Conservation (phyloP, 2,888 invertebrate genomes). For the Apocheima hispidaria region DNA sequence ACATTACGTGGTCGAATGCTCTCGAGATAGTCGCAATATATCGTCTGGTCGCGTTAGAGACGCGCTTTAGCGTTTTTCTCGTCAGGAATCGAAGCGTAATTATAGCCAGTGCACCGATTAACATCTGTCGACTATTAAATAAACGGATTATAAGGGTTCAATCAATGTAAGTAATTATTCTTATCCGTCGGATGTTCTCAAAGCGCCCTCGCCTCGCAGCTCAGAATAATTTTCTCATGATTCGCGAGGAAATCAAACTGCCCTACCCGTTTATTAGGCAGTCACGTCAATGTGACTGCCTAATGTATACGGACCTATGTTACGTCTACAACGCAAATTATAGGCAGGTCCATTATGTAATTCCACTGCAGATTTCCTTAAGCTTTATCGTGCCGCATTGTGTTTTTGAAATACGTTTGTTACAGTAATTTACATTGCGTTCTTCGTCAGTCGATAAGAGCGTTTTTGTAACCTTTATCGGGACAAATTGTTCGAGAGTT, state of each 20-base stretch:
- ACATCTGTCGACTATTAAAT: conserved; percentile 86
- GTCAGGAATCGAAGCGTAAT: conserved; percentile 81
- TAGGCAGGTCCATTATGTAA: conserved; percentile 49
- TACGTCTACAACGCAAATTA: conserved; percentile 66
- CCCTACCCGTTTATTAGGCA: conserved; percentile 80
- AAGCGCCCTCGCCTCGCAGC: conserved; percentile 70
- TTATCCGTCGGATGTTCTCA: conserved; percentile 85
- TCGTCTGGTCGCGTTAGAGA: conserved; percentile 55
- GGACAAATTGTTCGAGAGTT: conserved; percentile 27
- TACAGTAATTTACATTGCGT: conserved; percentile 23
- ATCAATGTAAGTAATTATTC: conserved; percentile 86
- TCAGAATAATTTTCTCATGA: conserved; percentile 84
- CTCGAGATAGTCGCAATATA: conserved; percentile 57
- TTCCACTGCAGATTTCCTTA: conserved; percentile 45
- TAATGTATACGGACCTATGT: conserved; percentile 67
- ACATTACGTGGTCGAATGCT: conserved; percentile 39
- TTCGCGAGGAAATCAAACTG: conserved; percentile 82
- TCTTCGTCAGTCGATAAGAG: conserved; percentile 14
- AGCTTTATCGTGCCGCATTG: conserved; percentile 38
- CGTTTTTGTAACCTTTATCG: conserved; percentile 27
- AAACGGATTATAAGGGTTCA: conserved; percentile 84
- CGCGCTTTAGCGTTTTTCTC: conserved; percentile 76
- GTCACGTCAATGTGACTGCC: conserved; percentile 77
- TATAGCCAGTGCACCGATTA: conserved; percentile 81
- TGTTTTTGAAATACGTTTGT: conserved; percentile 37